phyloP scores from a whole-genome alignment of 2,113 vertebrate genomes.

The Pyxicephalus adspersus region DNA sequence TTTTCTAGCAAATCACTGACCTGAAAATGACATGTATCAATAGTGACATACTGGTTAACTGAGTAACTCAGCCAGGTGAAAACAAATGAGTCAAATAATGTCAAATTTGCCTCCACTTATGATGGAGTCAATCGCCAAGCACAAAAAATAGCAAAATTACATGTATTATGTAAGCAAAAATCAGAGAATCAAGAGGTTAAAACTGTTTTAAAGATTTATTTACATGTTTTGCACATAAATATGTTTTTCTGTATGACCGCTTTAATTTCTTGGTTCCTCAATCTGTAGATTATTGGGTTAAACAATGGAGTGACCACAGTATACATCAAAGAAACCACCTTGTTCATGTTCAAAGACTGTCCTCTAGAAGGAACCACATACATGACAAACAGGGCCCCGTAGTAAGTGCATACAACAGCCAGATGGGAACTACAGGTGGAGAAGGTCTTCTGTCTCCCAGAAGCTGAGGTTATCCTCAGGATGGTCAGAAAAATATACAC shows the following conservation, averaged over 20 bases:
- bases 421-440: constrained; percentile 50
- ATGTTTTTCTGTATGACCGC: not conserved
- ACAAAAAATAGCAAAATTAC: too few relatives aligned
- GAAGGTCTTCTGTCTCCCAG: constrained; percentile 45
- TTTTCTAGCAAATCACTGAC: too few relatives aligned
- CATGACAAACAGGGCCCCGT: constrained; percentile 57
- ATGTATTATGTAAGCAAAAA: too few relatives aligned
- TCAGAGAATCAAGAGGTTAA: too few relatives aligned
- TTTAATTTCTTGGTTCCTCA: constrained; percentile 42
- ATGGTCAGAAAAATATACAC: constrained; percentile 27
- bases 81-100: too few relatives aligned
- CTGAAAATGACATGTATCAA: too few relatives aligned
- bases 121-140: too few relatives aligned
- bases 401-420: constrained; percentile 54
- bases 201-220: not conserved
- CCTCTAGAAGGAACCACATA: constrained; percentile 55
- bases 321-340: constrained; percentile 42
- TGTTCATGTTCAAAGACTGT: constrained; percentile 47
- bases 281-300: constrained; percentile 42
- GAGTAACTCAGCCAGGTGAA: too few relatives aligned
- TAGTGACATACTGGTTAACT: too few relatives aligned
- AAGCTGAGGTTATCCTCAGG: constrained; percentile 36
- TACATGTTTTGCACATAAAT: not conserved
- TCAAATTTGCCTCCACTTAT: too few relatives aligned
- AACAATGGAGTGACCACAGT: constrained; percentile 41